Percentiles rank a stretch among this genome's conserved stretches.
Conservation (phyloP, 1,140 invertebrate genomes). For the Anadara kagoshimensis region DNA sequence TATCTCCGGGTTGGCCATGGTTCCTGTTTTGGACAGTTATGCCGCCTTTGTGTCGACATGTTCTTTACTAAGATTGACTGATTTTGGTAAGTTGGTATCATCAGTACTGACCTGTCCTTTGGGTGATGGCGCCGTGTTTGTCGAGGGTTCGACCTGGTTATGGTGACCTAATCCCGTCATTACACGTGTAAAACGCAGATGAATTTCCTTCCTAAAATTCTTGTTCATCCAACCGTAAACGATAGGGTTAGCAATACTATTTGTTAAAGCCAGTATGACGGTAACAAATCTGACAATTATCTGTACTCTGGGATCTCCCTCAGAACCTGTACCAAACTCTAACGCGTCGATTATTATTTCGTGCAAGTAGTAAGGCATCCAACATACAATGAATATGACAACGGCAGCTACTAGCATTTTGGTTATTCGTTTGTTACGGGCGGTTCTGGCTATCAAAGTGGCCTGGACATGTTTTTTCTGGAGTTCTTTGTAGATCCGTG, state of each 20-base stretch:
- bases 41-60: no score
- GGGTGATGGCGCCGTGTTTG: no score
- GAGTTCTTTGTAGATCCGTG: background rate
- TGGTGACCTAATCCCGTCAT: no score
- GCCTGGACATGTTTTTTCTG: background rate
- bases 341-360: constrained; percentile 9
- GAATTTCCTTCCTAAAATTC: constrained; percentile 8
- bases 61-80: no score
- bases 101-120: no score
- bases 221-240: constrained; percentile 14
- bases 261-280: constrained; percentile 3
- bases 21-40: no score
- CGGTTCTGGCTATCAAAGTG: background rate
- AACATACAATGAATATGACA: constrained; percentile 14
- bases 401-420: background rate
- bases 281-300: background rate
- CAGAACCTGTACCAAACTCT: background rate
- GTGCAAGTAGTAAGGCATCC: constrained; percentile 15
- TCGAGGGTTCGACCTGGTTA: no score
- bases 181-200: no score
- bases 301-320: background rate
- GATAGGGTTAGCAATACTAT: constrained; percentile 4
- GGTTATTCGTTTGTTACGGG: background rate
- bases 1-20: no score
- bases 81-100: no score